Evolutionary conservation across 2,113 vertebrate genomes (phyloP).

Genomic region (Pan paniscus): DNA sequence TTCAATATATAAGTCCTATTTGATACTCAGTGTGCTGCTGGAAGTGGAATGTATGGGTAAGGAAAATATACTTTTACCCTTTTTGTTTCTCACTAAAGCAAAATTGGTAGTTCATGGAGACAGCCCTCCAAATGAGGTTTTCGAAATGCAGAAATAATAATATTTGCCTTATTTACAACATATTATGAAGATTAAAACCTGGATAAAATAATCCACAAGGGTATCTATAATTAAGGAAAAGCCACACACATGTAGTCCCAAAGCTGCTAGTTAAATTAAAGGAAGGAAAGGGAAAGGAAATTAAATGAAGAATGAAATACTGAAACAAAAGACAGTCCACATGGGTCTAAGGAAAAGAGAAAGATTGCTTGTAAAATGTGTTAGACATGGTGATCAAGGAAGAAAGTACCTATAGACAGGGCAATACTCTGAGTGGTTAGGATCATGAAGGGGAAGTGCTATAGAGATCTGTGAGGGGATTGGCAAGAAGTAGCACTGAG

Average conservation of each 20-base stretch:
- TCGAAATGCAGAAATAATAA: not conserved
- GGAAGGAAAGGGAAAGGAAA: not conserved
- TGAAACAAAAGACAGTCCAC: not conserved
- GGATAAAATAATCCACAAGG: not conserved
- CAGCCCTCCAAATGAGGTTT: not conserved
- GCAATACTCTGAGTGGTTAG: not conserved
- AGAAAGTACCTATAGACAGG: not conserved
- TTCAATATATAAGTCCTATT: not conserved
- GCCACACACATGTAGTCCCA: not conserved
- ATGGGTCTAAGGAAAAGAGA: not conserved
- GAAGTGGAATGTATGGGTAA: not conserved
- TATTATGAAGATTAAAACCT: not conserved
- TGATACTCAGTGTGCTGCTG: not conserved
- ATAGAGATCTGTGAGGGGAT: not conserved
- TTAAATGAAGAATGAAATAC: not conserved
- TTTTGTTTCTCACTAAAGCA: not conserved
- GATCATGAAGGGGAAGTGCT: not conserved
- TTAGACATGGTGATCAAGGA: not conserved
- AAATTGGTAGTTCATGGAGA: not conserved
- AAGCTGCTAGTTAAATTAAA: slow-evolving; percentile 2
- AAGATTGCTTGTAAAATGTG: not conserved
- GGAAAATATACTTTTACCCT: not conserved
- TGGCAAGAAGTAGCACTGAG: not conserved
- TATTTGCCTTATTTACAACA: not conserved
- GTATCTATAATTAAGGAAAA: not conserved